Evolutionary conservation across 2,113 vertebrate genomes (phyloP), one percentile per base, ranked within the genome.

Genomic region (Natator depressus): DNA sequence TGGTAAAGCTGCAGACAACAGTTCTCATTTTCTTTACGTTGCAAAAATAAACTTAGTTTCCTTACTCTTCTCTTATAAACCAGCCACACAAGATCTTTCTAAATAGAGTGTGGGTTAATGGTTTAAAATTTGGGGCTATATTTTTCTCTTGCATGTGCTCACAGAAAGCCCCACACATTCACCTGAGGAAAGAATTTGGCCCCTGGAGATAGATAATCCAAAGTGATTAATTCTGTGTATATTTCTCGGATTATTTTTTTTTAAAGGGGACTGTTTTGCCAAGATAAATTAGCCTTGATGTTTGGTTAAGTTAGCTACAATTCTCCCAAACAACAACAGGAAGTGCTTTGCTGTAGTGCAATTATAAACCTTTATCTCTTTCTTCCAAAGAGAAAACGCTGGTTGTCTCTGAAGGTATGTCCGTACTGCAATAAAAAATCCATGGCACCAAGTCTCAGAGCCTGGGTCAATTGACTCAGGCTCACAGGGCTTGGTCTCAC

Each of bases 1-100:
- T 42, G 62, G 91, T 97, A 94, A 96, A 94, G 86, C 62, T 96
- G 95, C 93, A 97, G 93, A 91, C 85, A 96, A 95, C 81, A 91
- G 55, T 72, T 90, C 72, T 89, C 89, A 88, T 49, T 90, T 94
- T 96, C 93, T 81, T 94, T 95, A 88, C 65, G 55, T 3, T 87
- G 88, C 72, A 94, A 94, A 97, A 95, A 95, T 86, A 93, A 96
- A 79, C 75, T 91, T 50, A 0, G 2, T 95, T 92, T 92, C 84
- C 82, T 96, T 95, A 86, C 91, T 93, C 83, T 91, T 95, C 49
- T 82, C 89, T 75, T 80, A 90, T 62, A 94, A 96, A 90, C 20
- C 59, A 90, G 47, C 59, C 82, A 89, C 84, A 85, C 90, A 87
- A 92, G 57, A n/a, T 83, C 90, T 95, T 92, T 6, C 87, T 85